phyloP scores from a whole-genome alignment of 2,113 vertebrate species.

The Telmatochromis bifrenatus region DNA sequence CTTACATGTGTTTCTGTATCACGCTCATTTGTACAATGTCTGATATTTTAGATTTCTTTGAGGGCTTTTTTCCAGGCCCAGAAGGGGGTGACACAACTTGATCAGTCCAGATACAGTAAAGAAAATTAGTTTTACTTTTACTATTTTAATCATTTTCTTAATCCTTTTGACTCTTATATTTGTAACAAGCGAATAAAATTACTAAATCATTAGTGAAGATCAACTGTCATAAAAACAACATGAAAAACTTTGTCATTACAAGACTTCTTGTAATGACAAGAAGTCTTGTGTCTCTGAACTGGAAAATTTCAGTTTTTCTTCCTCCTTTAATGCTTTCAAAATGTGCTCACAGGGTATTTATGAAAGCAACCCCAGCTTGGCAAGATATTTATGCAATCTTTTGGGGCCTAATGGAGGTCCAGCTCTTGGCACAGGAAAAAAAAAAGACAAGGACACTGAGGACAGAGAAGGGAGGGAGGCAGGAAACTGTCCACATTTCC shows the following conservation, averaged over 20 bases:
- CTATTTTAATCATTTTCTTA: neutral
- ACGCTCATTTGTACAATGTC: neutral
- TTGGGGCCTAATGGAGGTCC: neutral
- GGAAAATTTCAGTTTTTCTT: neutral
- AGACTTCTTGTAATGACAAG: neutral
- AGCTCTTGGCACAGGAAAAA: slow-evolving; percentile 24
- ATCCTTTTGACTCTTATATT: neutral
- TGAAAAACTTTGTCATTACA: neutral
- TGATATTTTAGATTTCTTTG: neutral
- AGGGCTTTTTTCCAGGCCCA: rapidly evolving
- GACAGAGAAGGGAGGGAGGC: slow-evolving; percentile 17
- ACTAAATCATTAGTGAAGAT: neutral
- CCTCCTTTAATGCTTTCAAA: neutral
- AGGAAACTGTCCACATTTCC: slow-evolving; percentile 70
- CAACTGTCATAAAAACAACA: neutral
- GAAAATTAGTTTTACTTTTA: neutral
- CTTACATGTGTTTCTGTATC: neutral
- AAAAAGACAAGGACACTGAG: slow-evolving; percentile 22
- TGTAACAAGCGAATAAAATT: neutral
- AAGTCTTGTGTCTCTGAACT: rapidly evolving
- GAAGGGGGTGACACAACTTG: neutral
- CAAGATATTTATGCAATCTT: neutral
- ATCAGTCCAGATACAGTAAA: neutral
- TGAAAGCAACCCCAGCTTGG: neutral
- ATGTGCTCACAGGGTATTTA: neutral